Evolutionary conservation across 2,113 vertebrate species (phyloP).

Genomic region (Megaleporinus macrocephalus): DNA sequence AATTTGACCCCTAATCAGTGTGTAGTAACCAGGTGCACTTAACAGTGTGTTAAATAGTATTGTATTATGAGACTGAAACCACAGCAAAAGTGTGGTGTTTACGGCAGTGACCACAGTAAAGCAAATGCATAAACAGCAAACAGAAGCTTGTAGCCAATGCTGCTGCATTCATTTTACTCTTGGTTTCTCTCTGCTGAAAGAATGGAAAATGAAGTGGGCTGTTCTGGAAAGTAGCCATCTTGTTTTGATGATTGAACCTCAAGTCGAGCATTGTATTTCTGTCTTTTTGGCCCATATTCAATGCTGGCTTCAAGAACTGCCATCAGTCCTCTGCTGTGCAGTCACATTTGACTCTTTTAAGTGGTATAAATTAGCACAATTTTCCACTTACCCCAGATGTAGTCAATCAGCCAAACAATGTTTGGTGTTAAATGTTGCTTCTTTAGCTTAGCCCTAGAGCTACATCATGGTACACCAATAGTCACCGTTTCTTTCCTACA

Average conservation of each 20-base stretch:
- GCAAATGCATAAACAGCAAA: conserved; percentile 62
- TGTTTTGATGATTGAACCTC: background rate
- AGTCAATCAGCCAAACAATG: no score
- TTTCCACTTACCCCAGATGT: no score
- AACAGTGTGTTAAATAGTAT: background rate
- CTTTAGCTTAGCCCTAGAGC: no score
- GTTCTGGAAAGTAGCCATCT: conserved; percentile 5
- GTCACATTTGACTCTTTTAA: no score
- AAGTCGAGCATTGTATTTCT: background rate
- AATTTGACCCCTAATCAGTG: background rate
- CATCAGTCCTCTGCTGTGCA: no score
- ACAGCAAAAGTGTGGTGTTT: background rate
- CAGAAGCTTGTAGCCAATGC: conserved; percentile 55
- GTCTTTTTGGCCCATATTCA: background rate
- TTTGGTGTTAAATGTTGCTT: no score
- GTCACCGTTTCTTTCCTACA: no score
- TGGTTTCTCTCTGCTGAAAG: conserved; percentile 44
- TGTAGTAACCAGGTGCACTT: background rate
- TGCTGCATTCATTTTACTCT: conserved; percentile 59
- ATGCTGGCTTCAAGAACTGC: background rate
- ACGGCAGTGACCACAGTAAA: conserved; percentile 66
- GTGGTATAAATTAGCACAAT: no score
- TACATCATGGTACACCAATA: no score
- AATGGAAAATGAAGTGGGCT: conserved; percentile 57
- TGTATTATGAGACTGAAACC: background rate